Base-by-base conservation (phyloP, 2,797 vertebrate species). In the Picus viridis region DNA sequence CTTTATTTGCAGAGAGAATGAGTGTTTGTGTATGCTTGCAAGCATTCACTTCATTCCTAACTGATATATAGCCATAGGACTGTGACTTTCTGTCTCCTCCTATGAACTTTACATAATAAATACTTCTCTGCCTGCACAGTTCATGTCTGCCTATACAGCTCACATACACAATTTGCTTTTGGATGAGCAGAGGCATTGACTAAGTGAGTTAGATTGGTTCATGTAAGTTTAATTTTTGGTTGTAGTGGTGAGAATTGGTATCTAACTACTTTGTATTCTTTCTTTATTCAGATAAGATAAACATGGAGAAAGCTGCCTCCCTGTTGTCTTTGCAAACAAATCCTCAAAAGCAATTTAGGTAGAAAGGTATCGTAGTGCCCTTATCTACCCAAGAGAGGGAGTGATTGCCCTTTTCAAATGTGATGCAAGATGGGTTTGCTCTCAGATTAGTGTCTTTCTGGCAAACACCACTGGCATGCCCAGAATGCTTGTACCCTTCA, bases 301-400 rank as follows among this genome's bases (percentile, higher is more conserved):
- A 85, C 30, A 41, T 29, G 4, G 69, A 80, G 69, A 76, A 90
- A 79, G 11, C 36, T 75, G 39, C 0, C 23, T 93, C 61, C n/a
- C 39, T 59, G 15, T 76, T 86, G 65, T 57, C 71, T 71, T 86
- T 84, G 74, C 68, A 91, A 94, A 90, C 34, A 88, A 79, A 70
- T 92, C 74, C 84, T 81, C 4, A 2, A 51, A 82, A 82, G 71
- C 45, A 88, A 2, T 86, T 84, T 79, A 61, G 39, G 29, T 79
- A 54, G 68, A 82, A 88, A 76, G 43, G 43, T 86, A 30, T 47
- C n/a, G 18, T 76, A 87, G 51, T 69, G 12, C 16, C 24, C 68
- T 89, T 82, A 70, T 30, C 30, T 53, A 63, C 39, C 30, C 30
- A 18, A 82, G 43, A 12, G 57, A 84, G 29, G 43, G 61, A 85